Conservation (phyloP, 2,888 invertebrate genomes). For the Lasius fuliginosus region DNA sequence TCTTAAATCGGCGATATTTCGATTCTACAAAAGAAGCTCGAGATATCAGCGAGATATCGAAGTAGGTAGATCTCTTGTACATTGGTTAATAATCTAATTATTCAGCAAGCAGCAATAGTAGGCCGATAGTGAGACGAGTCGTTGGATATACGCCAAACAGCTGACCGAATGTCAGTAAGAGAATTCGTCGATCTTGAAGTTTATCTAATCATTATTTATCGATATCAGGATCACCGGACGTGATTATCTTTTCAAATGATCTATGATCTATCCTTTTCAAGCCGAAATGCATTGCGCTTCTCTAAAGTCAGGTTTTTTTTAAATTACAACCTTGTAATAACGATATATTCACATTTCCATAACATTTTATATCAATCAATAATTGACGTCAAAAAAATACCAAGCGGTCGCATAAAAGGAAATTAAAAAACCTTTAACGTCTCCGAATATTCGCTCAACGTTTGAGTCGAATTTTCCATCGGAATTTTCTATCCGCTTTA, state of each 20-base stretch:
- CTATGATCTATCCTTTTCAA: background rate
- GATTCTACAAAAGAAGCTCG: background rate
- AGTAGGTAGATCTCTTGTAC: background rate
- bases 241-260: background rate
- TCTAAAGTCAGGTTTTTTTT: background rate
- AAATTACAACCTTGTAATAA: background rate
- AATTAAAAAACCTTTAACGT: background rate
- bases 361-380: background rate
- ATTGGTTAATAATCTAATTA: constrained; percentile 6
- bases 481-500: background rate
- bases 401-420: background rate
- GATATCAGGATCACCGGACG: background rate
- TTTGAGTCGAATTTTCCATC: background rate
- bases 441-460: background rate
- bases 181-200: constrained; percentile 15
- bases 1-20: background rate
- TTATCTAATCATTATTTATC: background rate
- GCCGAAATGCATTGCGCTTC: background rate
- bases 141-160: constrained; percentile 47
- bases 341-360: background rate
- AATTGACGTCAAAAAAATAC: background rate
- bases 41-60: too few species aligned
- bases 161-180: constrained; percentile 40
- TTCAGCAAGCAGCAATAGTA: background rate
- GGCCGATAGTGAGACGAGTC: background rate